A percentile compares a stretch with the other conserved stretches of the same genome.
phyloP scores from a whole-genome alignment of 2,113 vertebrate species.

The Podilymbus podiceps region DNA sequence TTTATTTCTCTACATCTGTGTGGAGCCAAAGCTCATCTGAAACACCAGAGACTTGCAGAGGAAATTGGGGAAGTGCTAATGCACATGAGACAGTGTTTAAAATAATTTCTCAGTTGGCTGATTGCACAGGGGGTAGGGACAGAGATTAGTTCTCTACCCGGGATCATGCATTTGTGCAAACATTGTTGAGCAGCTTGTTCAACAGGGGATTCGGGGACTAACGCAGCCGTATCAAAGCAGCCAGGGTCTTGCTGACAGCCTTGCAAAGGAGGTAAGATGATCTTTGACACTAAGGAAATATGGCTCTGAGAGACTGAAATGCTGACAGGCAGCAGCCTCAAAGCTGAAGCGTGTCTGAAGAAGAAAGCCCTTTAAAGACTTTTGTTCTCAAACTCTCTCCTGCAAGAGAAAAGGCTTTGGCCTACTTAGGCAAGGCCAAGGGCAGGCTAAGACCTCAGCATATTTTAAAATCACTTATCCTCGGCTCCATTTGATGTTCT shows the following conservation, averaged over 20 bases:
- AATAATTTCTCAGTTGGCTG: constrained; percentile 42
- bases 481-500: not conserved
- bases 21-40: not conserved
- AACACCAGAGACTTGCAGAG: not conserved
- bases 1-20: constrained; percentile 2
- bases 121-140: not conserved
- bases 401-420: not conserved
- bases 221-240: not conserved
- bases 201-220: not conserved
- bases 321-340: constrained; percentile 33
- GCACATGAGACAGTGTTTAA: not conserved
- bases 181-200: constrained; percentile 33
- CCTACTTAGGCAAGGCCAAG: constrained; percentile 14
- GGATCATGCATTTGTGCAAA: constrained; percentile 48
- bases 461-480: not conserved
- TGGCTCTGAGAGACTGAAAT: constrained; percentile 27
- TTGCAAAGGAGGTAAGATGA: constrained; percentile 42
- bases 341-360: not conserved
- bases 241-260: constrained; percentile 43
- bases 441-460: constrained; percentile 14
- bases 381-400: constrained; percentile 1
- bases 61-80: constrained; percentile 22
- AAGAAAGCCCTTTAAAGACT: constrained; percentile 28
- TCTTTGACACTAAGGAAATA: constrained; percentile 54
- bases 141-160: constrained; percentile 16